These are phyloP conservation scores for Cristatella mucedo DNA, from an alignment of 2,888 invertebrate species.

Conservation along the genomic window DNA sequence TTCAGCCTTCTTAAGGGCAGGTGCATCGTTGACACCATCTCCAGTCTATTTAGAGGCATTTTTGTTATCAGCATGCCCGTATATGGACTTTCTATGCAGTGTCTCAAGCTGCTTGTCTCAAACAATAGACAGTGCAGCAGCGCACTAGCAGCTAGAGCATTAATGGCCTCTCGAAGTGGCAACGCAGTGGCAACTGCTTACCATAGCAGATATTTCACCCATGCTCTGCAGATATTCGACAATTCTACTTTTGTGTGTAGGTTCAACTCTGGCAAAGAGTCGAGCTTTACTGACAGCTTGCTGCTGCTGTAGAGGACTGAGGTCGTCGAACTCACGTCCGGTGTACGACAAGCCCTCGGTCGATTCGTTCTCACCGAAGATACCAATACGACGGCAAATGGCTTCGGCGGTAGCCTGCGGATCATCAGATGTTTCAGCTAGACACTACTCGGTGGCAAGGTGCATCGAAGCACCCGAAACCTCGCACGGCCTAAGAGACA, in stretches of 20 bases:
- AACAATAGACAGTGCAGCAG: no score
- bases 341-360: constrained; percentile 85
- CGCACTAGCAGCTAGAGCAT: no score
- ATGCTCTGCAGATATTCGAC: constrained; percentile 94
- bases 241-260: constrained; percentile 98
- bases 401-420: constrained; percentile 86
- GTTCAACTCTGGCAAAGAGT: constrained; percentile 96
- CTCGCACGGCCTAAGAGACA: background rate
- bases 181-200: constrained; percentile 43
- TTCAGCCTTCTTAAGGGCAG: constrained; percentile 80
- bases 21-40: constrained; percentile 99
- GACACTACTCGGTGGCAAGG: background rate
- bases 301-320: constrained; percentile 74
- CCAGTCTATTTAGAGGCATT: constrained; percentile 88
- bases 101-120: no score
- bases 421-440: constrained; percentile 11
- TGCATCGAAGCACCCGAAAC: background rate
- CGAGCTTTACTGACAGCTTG: constrained; percentile 68
- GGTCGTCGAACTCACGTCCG: constrained; percentile 97
- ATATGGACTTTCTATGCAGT: no score
- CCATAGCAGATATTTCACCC: constrained; percentile 96
- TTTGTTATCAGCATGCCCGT: no score
- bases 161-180: no score
- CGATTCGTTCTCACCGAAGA: constrained; percentile 86
- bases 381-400: constrained; percentile 96